Conservation (phyloP, 2,797 vertebrate species). For the Ciconia nigra region DNA sequence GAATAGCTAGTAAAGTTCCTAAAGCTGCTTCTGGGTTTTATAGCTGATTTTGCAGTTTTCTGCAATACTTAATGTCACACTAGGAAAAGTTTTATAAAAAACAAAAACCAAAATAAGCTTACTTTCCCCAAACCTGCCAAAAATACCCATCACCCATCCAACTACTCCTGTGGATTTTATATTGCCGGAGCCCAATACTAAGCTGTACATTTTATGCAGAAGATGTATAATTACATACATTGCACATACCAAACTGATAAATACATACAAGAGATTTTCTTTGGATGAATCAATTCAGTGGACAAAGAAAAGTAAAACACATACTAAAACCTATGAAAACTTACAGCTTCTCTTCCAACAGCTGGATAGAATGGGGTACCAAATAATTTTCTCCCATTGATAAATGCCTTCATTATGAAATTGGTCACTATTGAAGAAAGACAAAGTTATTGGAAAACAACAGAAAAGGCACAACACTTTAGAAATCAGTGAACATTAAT, state of each 20-base stretch:
- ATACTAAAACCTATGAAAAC: constrained; percentile 35
- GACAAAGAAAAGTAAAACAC: background rate
- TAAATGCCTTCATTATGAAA: constrained; percentile 99
- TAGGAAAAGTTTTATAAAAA: background rate
- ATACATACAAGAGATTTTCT: background rate
- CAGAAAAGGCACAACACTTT: background rate
- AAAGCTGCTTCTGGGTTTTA: background rate
- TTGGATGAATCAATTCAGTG: background rate
- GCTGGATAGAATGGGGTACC: constrained; percentile 92
- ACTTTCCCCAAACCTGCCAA: background rate
- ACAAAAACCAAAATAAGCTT: background rate
- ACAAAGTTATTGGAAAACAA: constrained; percentile 38
- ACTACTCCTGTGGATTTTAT: background rate
- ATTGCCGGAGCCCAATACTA: background rate
- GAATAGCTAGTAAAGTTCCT: background rate
- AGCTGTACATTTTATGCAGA: background rate
- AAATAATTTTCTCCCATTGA: constrained; percentile 96
- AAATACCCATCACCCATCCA: background rate
- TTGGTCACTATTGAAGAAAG: constrained; percentile 89
- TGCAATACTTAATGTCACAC: background rate
- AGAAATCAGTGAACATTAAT: background rate
- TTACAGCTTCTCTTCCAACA: constrained; percentile 90
- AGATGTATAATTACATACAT: background rate
- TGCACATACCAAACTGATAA: background rate
- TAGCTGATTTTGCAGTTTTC: background rate